Evolutionary conservation across 92 coral and sea anemone species (phyloP), one percentile per base, ranked within the genome.

Genomic region (Parazoanthus atlanticus): DNA sequence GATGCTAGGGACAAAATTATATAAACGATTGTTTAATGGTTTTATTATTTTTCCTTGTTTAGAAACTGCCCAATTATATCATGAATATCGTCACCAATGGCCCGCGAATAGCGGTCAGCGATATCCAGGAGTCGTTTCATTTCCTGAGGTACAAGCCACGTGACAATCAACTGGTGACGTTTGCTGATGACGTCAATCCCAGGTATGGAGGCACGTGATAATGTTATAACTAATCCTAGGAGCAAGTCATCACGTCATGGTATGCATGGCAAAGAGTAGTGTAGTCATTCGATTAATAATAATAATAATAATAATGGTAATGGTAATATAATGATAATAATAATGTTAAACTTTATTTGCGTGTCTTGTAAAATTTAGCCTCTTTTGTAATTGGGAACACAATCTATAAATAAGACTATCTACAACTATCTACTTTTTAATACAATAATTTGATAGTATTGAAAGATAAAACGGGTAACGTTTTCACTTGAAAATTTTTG

Each of bases 151-250:
- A 93, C 93, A 97, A 97, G 83, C 93, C 96, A 31, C 88, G 99
- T 66, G 99, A 97, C 67, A 97, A 97, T 85, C 99, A 97, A 66
- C 88, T 97, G 65, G 98, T 97, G 36, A 92, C 96, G 61, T 97
- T 97, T 64, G 99, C 99, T 17, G 99, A 97, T 93, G 99, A 97
- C 88, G 98, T 97, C 54, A 95, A 91, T 89, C 96, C 98, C 79
- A 93, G 99, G 99, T 95, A 88, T 80, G 86, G 43, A 36, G 84
- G 31, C 79, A 40, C 40, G 79, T 40, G 79, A 3, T 23, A 0
- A 34, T 74, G 41, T 74, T 74, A 40, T 41, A 36, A 61, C 69
- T 61, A 4, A 21, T 61, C 67, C 28, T 19, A 19, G n/a, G 69
- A 61, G 69, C 21, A 23, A 61, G 10, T 61, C 69, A 25, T 61